phyloP scores from a whole-genome alignment of 2,888 invertebrate species.

The Agrotis exclamationis region DNA sequence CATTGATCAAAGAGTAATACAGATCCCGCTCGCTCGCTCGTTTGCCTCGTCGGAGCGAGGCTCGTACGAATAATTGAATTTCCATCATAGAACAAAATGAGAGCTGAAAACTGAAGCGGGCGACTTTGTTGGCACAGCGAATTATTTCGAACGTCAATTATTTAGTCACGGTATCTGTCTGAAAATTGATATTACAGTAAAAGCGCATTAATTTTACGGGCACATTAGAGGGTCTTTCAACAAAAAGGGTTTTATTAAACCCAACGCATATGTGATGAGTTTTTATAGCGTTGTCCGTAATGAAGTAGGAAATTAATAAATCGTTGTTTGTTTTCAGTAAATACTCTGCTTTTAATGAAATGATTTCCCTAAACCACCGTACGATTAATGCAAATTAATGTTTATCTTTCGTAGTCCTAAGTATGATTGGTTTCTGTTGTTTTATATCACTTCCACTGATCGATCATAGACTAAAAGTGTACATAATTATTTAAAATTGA shows the following conservation, averaged over 20 bases:
- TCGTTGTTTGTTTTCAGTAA: conserved; percentile 25
- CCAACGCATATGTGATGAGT: conserved; percentile 39
- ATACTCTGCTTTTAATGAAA: conserved; percentile 15
- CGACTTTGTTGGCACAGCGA: conserved; percentile 88
- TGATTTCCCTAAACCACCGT: conserved; percentile 2
- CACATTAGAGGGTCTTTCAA: conserved; percentile 49
- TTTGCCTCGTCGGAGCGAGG: conserved; percentile 77
- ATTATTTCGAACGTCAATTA: conserved; percentile 89
- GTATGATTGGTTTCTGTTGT: neutral
- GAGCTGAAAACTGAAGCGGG: conserved; percentile 89
- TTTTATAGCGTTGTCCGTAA: conserved; percentile 31
- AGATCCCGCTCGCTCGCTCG: conserved; percentile 78
- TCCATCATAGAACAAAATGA: conserved; percentile 90
- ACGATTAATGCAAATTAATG: conserved; percentile 15
- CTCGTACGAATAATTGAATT: conserved; percentile 90
- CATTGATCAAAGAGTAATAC: conserved; percentile 87
- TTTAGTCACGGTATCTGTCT: conserved; percentile 84
- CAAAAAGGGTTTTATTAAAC: conserved; percentile 54
- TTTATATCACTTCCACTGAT: conserved; percentile 23
- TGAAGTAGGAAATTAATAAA: conserved; percentile 25
- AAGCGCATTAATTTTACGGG: conserved; percentile 70
- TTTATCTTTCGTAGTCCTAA: conserved; percentile 12
- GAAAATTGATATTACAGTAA: conserved; percentile 81
- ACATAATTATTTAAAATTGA: no score
- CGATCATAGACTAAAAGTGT: neutral